phyloP scores from a whole-genome alignment of 2,113 vertebrate genomes.

The Macquaria ambigua region DNA sequence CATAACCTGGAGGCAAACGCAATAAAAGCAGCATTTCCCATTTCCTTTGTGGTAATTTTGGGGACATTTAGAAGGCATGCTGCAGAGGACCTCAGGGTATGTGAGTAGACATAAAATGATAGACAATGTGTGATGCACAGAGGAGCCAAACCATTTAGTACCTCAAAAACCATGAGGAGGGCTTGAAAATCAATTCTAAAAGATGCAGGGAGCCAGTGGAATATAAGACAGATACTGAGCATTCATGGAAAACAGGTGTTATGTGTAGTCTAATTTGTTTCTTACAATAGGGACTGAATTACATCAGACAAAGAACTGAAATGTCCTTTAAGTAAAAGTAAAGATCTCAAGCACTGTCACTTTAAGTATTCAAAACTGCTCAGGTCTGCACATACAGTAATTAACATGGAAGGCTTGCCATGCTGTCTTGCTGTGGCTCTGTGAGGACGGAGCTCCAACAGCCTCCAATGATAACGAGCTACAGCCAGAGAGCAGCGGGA shows the following conservation, averaged over 20 bases:
- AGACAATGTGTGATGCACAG: slow-evolving; percentile 52
- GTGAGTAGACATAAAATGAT: slow-evolving; percentile 51
- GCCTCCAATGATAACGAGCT: slow-evolving; percentile 68
- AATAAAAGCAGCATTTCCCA: slow-evolving; percentile 60
- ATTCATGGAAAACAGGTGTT: slow-evolving; percentile 12
- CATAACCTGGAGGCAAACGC: slow-evolving; percentile 27
- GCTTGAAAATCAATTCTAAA: slow-evolving; percentile 44
- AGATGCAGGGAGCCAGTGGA: slow-evolving; percentile 39
- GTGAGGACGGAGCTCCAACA: slow-evolving; percentile 52
- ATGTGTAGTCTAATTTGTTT: slow-evolving; percentile 5
- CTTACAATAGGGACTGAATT: slow-evolving; percentile 6
- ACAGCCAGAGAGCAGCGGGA: slow-evolving; percentile 51
- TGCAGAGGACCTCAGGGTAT: slow-evolving; percentile 43
- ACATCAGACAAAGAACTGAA: slow-evolving; percentile 15
- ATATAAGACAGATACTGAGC: not conserved
- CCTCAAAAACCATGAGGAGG: slow-evolving; percentile 37
- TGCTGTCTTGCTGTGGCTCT: slow-evolving; percentile 48
- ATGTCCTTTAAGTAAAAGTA: slow-evolving; percentile 5
- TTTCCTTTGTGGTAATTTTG: slow-evolving; percentile 58
- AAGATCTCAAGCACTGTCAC: not conserved
- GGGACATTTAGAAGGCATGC: slow-evolving; percentile 50
- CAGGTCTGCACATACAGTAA: slow-evolving; percentile 49
- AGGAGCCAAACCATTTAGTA: slow-evolving; percentile 52
- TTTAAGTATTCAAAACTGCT: slow-evolving; percentile 46
- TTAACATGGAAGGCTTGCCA: slow-evolving; percentile 51